Percentiles rank a stretch among this genome's conserved stretches.
These are phyloP conservation scores for Poeciliopsis turneri DNA, from an alignment of 2,797 vertebrate genomes.

Conservation along the genomic window DNA sequence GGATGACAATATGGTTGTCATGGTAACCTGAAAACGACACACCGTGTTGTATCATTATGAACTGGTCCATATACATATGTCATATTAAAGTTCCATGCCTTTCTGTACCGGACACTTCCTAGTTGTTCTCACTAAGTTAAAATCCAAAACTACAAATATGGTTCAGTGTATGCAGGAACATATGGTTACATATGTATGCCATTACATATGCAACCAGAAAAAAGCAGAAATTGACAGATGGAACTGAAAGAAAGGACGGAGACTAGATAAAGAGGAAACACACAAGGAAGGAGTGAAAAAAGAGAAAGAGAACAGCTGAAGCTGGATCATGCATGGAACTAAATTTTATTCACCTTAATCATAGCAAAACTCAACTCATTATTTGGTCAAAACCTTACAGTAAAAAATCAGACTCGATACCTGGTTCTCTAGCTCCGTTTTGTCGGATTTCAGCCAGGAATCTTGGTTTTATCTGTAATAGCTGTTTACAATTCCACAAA, in stretches of 20 bases:
- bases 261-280: not conserved
- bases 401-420: too few species aligned
- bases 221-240: not conserved
- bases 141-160: not conserved
- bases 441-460: too few species aligned
- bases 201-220: not conserved
- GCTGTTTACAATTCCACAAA: too few species aligned
- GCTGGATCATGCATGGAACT: too few species aligned
- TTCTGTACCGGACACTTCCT: not conserved
- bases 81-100: not conserved
- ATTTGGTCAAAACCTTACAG: too few species aligned
- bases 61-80: not conserved
- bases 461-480: too few species aligned
- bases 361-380: too few species aligned
- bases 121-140: not conserved
- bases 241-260: not conserved
- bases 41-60: not conserved
- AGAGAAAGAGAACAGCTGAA: too few species aligned
- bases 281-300: not conserved
- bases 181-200: too few species aligned
- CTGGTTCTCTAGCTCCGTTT: too few species aligned
- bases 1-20: conserved; percentile 98
- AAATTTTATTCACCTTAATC: too few species aligned
- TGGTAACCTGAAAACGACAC: conserved; percentile 87
- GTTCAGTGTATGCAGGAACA: too few species aligned